phyloP scores from a whole-genome alignment of 2,113 vertebrate species.

The Archocentrus centrarchus region DNA sequence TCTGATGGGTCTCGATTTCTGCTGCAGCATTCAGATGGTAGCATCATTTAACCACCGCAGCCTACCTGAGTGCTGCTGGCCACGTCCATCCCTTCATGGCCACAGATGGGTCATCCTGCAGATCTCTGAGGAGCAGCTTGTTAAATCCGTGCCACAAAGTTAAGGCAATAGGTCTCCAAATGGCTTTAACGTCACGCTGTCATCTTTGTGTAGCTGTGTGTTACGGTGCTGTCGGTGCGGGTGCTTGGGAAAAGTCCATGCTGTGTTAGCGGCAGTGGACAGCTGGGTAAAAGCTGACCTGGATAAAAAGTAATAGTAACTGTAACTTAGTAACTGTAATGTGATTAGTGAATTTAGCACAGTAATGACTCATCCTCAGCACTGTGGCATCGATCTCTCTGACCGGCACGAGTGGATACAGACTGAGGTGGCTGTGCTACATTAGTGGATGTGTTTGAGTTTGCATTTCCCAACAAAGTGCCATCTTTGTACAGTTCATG shows the following conservation, averaged over 20 bases:
- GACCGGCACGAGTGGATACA: neutral
- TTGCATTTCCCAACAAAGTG: neutral
- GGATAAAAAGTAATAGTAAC: too few relatives aligned
- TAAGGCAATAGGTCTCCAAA: too few relatives aligned
- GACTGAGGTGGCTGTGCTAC: neutral
- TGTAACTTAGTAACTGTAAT: neutral
- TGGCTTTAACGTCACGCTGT: rapidly evolving
- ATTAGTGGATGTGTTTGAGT: neutral
- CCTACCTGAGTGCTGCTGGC: neutral
- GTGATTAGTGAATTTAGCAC: neutral
- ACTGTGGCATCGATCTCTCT: neutral
- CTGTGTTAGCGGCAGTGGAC: neutral
- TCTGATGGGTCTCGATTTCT: neutral
- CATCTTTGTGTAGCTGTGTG: neutral
- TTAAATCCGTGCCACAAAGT: too few relatives aligned
- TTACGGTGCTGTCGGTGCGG: neutral
- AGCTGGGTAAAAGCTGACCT: neutral
- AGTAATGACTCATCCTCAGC: rapidly evolving
- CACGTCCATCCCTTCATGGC: neutral
- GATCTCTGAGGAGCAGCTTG: too few relatives aligned
- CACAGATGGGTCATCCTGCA: neutral
- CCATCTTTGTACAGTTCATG: neutral
- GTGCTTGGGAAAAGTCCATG: neutral
- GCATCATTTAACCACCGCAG: neutral
- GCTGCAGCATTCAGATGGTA: neutral